Base-by-base conservation (phyloP, 2,888 invertebrate species). In the Cryptocephalus moraei region DNA sequence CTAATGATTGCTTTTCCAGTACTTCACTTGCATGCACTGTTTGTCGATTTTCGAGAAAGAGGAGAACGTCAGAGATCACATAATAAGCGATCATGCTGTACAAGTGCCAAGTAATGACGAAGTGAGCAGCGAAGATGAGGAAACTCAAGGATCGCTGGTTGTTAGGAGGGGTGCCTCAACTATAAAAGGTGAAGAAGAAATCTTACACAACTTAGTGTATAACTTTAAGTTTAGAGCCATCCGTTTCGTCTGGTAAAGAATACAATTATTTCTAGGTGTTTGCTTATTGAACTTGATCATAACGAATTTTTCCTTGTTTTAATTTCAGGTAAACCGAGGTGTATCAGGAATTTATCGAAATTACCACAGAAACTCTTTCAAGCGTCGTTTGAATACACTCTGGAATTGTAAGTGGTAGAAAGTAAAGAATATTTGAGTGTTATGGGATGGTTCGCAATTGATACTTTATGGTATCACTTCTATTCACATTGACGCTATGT, bases 11-110 rank as follows among this genome's bases (percentile, higher is more conserved):
- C 47, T 43, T 45, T 62, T 62, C 50, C 44, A 67, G 65, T 62
- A 59, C 46, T 63, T 55, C 43, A 57, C 61, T 8, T 69, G 69
- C 49, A 66, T 61, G 50, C 50, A 53, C 49, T 69, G 69, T 54
- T 53, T 67, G 38, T 42, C 47, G 9, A 55, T 62, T n/a, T 51
- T 46, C 11, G 41, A 48, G 42, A 51, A 48, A n/a, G 53, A 61
- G 52, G 48, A 55, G 10, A 56, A 58, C 9, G 58, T 64, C 2
- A 47, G 51, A 39, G 43, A 60, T 31, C 68, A 69, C 50, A 41
- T 66, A 8, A 49, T 56, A 44, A 12, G 36, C 11, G 42, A 33
- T 34, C 60, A 63, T 49, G 49, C 56, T 11, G 49, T 54, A 8
- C 46, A 49, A 39, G 34, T 58, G 9, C 44, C 44, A 9, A 48